Conservation (phyloP, 2,113 vertebrate genomes). For the Uropsilus gracilis region DNA sequence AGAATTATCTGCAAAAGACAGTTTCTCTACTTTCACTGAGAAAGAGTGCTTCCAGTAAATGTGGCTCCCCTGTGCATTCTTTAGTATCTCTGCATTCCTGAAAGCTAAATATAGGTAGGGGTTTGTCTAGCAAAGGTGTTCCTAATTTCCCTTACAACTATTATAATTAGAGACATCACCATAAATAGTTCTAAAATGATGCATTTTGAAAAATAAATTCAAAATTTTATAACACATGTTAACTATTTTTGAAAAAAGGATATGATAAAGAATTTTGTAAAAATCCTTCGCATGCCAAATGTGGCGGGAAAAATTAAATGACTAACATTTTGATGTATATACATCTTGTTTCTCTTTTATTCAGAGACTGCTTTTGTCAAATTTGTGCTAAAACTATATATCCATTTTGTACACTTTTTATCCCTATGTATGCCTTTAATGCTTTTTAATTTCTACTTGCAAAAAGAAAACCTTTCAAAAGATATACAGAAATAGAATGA, state of each 20-base stretch:
- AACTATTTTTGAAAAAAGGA: no score
- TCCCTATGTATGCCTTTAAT: no score
- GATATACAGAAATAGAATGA: no score
- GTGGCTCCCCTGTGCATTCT: background rate
- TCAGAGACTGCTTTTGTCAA: constrained; percentile 4
- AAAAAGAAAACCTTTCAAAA: no score
- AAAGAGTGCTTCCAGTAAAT: background rate
- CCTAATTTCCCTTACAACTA: background rate
- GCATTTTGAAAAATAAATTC: no score
- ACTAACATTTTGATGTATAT: constrained; percentile 29
- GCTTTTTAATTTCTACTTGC: no score
- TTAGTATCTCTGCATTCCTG: background rate
- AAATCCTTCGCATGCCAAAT: background rate
- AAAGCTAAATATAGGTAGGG: background rate
- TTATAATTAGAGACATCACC: no score
- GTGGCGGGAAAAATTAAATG: constrained; percentile 13
- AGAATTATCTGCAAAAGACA: background rate
- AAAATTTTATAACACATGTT: no score
- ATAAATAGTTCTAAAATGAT: no score
- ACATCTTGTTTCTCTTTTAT: background rate
- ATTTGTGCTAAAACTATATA: background rate
- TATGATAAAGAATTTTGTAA: no score
- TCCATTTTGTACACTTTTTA: background rate
- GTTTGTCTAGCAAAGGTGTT: background rate
- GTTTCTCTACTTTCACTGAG: background rate